Evolutionary conservation across 2,888 invertebrate species (phyloP), one percentile per base, ranked within the genome.

Genomic region (Nymphalis c-album): DNA sequence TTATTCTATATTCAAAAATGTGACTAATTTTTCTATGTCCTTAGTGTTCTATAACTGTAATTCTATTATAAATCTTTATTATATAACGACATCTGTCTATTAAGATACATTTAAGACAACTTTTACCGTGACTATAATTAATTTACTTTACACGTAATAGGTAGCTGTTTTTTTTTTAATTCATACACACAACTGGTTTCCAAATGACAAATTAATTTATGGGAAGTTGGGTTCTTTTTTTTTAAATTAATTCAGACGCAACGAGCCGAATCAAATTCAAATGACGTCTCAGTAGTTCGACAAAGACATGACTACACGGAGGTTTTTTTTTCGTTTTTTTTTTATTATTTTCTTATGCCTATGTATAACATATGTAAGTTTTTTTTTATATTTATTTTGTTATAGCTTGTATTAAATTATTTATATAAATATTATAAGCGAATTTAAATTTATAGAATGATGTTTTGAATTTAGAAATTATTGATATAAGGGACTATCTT

Each of bases 131-230:
- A 40, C 35, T 61, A n/a, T 26, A 48, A 57, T 55, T 31, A 57
- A 48, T 7, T 50, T 18, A 26, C 53, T 20, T 20, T 18, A 46
- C 16, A 20, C 20, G 45, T 46, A 18, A 59, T 50, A 60, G 31
- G 16, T n/a, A 26, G 18, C 31, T 57, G 40, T 13, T 40, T 40
- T 40, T 40, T 35, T 26, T 40, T 40, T 13, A 40, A 40, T 67
- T 48, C 22, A 57, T 17, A 22, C 51, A 8, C 26, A 26, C 53
- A 68, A 71, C 70, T 71, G 68, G 68, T 64, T 71, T 69, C 64
- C 88, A 90, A 91, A 90, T 91, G 91, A 90, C 91, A 87, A 90
- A 90, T 88, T 91, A 91, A 91, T 91, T 88, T 85, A 83, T 90
- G 75, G 85, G 90, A 88, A 90, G 87, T 87, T 85, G 77, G 76